Base-by-base conservation (phyloP, 2,797 vertebrate species). In the Novumbra hubbsi region DNA sequence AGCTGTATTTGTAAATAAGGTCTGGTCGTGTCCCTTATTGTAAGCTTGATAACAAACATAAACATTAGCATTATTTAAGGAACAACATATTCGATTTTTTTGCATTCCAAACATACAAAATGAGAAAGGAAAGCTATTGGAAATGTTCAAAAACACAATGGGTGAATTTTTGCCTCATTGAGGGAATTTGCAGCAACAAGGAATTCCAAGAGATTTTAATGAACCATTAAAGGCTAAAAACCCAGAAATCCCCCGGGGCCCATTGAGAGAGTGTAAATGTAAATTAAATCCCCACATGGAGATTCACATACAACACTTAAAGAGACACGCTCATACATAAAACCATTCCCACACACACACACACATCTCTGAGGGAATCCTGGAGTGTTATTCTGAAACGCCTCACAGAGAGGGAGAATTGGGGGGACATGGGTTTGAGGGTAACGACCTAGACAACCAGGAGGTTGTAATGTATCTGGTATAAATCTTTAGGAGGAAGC, bases 401-500 rank as follows among this genome's bases (percentile, higher is more conserved):
- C 28, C 63, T 65, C 63, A 65, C 16, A 30, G 28, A 30, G 63
- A 65, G 63, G 30, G 27, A 32, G 14, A 34, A 7, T 32, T 62
- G 57, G 50, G 50, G 50, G n/a, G 41, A 45, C 11, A 1, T 14
- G 60, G 60, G 60, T 30, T 63, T 27, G 60, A 30, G 21, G 27
- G 60, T 63, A 63, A 27, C 27, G 27, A 63, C 24, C 24, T 27
- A 27, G 63, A 16, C 28, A 19, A 16, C 30, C 30, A 34, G 30
- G 30, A 65, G 32, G 63, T 16, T 17, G 63, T 65, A 28, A 34
- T 65, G 32, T 32, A 38, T 65, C 63, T 9, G 63, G 34, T 17
- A 34, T 65, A 65, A 65, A 65, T 65, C 30, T 65, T 34, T 19
- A 65, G 30, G 63, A 34, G 30, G 30, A 65, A n/a, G 63, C 28